Evolutionary conservation across 2,888 invertebrate species (phyloP), one percentile per base, ranked within the genome.

Genomic region (Caenorhabditis sulstoni): DNA sequence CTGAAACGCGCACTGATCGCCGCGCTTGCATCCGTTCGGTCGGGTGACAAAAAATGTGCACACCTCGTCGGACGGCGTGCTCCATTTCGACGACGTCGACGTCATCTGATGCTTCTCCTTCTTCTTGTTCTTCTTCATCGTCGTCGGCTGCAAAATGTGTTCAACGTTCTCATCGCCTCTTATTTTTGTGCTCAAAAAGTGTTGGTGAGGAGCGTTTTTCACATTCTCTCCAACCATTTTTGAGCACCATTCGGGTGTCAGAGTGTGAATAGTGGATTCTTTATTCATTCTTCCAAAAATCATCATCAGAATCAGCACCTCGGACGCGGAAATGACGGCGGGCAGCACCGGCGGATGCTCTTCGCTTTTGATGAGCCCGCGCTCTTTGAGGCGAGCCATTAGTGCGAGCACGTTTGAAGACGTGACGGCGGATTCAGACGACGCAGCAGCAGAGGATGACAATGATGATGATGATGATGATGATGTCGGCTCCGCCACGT

Each of bases 371-470:
- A 64, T 41, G 9, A 73, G 50, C 20, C 73, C 73, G n/a, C 73
- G 57, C 35, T 73, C 44, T 14, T 73, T 73, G 18, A 73, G 37
- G n/a, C 64, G 55, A 14, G 57, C 44, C 64, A 73, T 64, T 44
- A 73, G 20, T 23, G 35, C 35, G 12, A 64, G 16, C 29, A 73
- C 29, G 23, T 53, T 9, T 4, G 12, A 20, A 18, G 61, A 8
- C 18, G 35, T 4, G 11, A 16, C 7, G 22, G 12, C 9, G 23
- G 47, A 20, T 18, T n/a, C n/a, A n/a, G n/a, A n/a, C n/a, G n/a
- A n/a, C n/a, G 16, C 45, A 29, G 14, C 12, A 11, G n/a, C 22
- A 29, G 16, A 12, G 16, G 12, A 29, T 7, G 49, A n/a, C n/a
- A n/a, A 50, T 3, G 50, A 20, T 20, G 12, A 20, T 4, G 50